These are phyloP conservation scores for Mormyrus proboscirostris DNA, from an alignment of 2,797 vertebrate genomes.

Conservation along the genomic window DNA sequence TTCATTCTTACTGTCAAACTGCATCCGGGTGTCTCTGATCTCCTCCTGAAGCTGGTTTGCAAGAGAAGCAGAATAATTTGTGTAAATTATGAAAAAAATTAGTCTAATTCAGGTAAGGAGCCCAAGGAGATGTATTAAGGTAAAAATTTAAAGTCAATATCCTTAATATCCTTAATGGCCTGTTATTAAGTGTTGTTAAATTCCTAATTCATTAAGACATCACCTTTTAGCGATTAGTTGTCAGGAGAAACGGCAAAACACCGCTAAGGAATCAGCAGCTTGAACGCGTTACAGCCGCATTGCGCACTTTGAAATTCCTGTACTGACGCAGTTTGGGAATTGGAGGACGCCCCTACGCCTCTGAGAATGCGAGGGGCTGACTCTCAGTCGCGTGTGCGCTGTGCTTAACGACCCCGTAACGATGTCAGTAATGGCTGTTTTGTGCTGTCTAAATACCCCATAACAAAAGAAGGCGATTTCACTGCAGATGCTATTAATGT, in stretches of 20 bases:
- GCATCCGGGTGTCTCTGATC: neutral
- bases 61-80: neutral
- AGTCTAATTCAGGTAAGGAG: neutral
- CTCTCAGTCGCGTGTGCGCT: neutral
- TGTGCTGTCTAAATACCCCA: neutral
- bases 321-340: conserved; percentile 9
- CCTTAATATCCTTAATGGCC: neutral
- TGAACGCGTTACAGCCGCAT: neutral
- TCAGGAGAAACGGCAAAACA: conserved; percentile 1
- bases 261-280: neutral
- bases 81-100: neutral
- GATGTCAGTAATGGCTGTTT: conserved; percentile 14
- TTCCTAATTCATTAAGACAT: neutral
- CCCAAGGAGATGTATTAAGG: neutral
- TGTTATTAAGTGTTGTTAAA: neutral
- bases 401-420: conserved; percentile 13
- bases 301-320: neutral
- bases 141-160: neutral
- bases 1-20: neutral
- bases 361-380: neutral
- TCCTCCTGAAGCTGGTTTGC: neutral
- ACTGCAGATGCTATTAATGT: neutral
- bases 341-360: neutral
- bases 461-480: conserved; percentile 14
- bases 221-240: neutral